A percentile compares a stretch with the other conserved stretches of the same genome.
Conservation (phyloP, 64 coral and sea anemone genomes). For the Exaiptasia diaphana region DNA sequence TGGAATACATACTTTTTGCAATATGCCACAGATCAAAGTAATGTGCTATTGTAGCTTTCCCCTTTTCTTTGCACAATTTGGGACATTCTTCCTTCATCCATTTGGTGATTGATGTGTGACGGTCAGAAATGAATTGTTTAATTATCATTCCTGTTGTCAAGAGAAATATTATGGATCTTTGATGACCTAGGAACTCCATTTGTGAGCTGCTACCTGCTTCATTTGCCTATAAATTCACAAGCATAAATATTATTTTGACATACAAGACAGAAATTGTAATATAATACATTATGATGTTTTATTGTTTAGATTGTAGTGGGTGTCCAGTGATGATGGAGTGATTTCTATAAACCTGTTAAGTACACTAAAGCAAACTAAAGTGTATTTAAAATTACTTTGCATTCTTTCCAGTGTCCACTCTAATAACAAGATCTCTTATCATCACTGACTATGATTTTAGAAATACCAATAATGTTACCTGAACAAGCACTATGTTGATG, state of each 20-base stretch:
- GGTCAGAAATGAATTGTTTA: slow-evolving; percentile 42
- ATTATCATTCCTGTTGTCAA: slow-evolving; percentile 27
- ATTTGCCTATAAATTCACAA: slow-evolving; percentile 25
- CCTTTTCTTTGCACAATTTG: slow-evolving; percentile 30
- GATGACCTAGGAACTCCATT: slow-evolving; percentile 38
- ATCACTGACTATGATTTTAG: too few relatives aligned
- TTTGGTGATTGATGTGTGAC: slow-evolving; percentile 34
- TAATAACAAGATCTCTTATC: too few relatives aligned
- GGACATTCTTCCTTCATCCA: slow-evolving; percentile 62
- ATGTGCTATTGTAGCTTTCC: slow-evolving; percentile 38
- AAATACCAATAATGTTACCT: too few relatives aligned
- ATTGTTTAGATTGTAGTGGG: too few relatives aligned
- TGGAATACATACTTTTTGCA: slow-evolving; percentile 53
- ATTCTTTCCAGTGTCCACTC: too few relatives aligned
- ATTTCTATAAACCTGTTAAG: too few relatives aligned
- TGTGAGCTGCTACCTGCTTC: slow-evolving; percentile 45
- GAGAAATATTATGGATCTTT: slow-evolving; percentile 19
- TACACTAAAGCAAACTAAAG: too few relatives aligned
- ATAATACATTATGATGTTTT: too few relatives aligned
- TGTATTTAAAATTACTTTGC: too few relatives aligned
- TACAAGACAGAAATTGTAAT: too few relatives aligned
- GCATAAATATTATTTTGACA: too few relatives aligned
- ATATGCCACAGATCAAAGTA: slow-evolving; percentile 62
- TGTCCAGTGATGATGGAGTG: too few relatives aligned
- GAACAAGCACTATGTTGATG: slow-evolving; percentile 22